Evolutionary conservation across 2,113 vertebrate genomes (phyloP), one percentile per base, ranked within the genome.

Genomic region (Gadus chalcogrammus): DNA sequence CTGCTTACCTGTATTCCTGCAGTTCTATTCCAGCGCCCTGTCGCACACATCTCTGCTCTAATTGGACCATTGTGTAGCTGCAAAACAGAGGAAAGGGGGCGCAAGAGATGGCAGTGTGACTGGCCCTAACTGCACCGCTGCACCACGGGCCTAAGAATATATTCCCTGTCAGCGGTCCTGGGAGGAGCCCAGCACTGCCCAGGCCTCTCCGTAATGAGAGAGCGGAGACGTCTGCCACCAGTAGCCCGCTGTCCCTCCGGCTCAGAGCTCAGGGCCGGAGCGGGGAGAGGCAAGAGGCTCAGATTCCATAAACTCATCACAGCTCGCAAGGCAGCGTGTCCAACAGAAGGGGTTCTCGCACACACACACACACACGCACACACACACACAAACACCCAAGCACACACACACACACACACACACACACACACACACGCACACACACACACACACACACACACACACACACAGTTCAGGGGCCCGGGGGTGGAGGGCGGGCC

Each of bases 141-240:
- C 79, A 85, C 72, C 65, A 67, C 71, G 70, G 77, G 82, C 88
- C 88, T 92, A 91, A 92, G 92, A 92, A 92, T 91, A 35, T 35
- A 92, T 85, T 87, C 79, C 64, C 66, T 85, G 83, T 81, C 85
- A 85, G 81, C 72, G 77, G 73, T 91, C 90, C 89, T 86, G 38
- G 73, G 91, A 90, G 90, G 71, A 79, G 72, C 71, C 79, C 76
- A 70, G 80, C 65, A 73, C 84, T 83, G 84, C 87, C 87, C 86
- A 79, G 88, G 86, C 82, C 87, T 87, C 84, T 87, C 84, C 67
- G 88, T 93, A 92, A 92, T 90, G 90, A 93, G 90, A 88, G 85
- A 88, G 79, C 72, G 71, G 85, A 89, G 89, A 85, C 82, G 86
- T 79, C 80, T 86, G 82, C 84, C 78, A 89, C 84, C 67, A 68